phyloP scores from a whole-genome alignment of 2,113 vertebrate species.

The Caranx melampygus region DNA sequence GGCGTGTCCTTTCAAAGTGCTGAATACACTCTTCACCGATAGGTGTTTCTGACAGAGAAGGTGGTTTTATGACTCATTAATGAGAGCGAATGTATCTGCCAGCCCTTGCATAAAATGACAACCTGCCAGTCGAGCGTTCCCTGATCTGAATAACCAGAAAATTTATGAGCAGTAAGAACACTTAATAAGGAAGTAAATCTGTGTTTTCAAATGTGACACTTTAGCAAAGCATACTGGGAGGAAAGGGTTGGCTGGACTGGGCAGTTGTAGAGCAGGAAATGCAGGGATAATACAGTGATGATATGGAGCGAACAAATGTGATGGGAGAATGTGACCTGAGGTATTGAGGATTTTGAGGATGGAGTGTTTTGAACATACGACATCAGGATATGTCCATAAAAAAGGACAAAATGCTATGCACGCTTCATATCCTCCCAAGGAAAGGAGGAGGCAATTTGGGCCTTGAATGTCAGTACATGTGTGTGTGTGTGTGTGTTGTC shows the following conservation, averaged over 20 bases:
- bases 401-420: conserved; percentile 2
- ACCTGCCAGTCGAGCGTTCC: conserved; percentile 36
- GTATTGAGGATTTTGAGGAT: conserved; percentile 4
- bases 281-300: neutral
- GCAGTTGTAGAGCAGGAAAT: conserved; percentile 9
- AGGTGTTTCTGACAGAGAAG: conserved; percentile 26
- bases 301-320: conserved; percentile 2
- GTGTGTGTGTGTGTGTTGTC: neutral
- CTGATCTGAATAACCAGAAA: conserved; percentile 42
- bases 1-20: conserved; percentile 49
- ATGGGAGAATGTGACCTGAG: conserved; percentile 10
- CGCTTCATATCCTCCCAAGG: conserved; percentile 6
- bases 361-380: neutral
- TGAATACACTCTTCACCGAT: conserved; percentile 26
- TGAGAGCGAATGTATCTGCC: conserved; percentile 36
- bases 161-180: conserved; percentile 33
- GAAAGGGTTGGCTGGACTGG: neutral
- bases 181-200: conserved; percentile 4
- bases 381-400: neutral
- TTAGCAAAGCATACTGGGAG: neutral
- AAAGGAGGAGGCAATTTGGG: conserved; percentile 4
- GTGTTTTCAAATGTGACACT: neutral
- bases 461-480: conserved; percentile 1
- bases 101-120: conserved; percentile 48
- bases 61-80: conserved; percentile 57